Evolutionary conservation across 2,888 invertebrate genomes (phyloP), one percentile per base, ranked within the genome.

Genomic region (Cerastis rubricosa): DNA sequence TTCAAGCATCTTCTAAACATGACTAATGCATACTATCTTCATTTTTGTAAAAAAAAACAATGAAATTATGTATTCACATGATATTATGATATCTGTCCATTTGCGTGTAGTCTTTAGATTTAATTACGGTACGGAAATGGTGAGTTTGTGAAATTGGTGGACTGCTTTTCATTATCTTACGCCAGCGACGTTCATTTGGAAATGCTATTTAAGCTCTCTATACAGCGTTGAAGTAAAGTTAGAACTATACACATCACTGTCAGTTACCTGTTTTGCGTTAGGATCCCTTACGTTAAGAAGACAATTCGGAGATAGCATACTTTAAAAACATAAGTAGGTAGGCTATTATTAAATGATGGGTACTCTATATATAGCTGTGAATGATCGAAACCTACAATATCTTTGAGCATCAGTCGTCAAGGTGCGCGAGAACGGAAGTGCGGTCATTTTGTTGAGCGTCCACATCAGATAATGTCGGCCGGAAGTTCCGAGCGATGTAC

Each of bases 381-480:
- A 49, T 68, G 29, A 59, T 17, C 29, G 14, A 25, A 57, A n/a
- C 45, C 57, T 63, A 47, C 19, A 69, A 64, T 74, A 83, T 84
- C 72, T 71, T 84, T 71, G 22, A 77, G 51, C 68, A 61, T 71
- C 85, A 87, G 72, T 45, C 67, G 70, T 71, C 87, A 87, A 90
- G 87, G 88, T 87, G 65, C 49, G 87, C 75, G 57, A 74, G 76
- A 87, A 87, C 87, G 91, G 91, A 91, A 90, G 85, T 74, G 66
- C 85, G 87, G 83, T 81, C 85, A 87, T 87, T 90, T 89, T 81
- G 86, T 81, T 73, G 66, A 80, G 67, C 85, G 86, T 88, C 86
- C 87, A 51, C 61, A 88, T 89, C 90, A 87, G 91, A 91, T 90
- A 90, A 87, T 84, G 85, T 84, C 81, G 54, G 49, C 80, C 88